phyloP scores from a whole-genome alignment of 2,113 vertebrate species.

The Echinops telfairi region DNA sequence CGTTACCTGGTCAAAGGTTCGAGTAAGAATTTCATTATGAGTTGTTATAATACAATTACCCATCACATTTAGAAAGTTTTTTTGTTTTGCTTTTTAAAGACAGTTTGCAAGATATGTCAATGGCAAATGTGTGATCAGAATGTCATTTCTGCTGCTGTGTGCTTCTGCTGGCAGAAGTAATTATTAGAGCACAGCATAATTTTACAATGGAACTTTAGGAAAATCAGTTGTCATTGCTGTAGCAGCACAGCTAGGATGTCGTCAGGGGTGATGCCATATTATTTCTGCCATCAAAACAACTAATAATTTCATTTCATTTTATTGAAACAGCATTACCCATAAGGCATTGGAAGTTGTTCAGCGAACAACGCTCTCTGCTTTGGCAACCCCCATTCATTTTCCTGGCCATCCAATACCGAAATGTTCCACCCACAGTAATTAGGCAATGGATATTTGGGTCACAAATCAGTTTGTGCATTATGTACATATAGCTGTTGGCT shows the following conservation, averaged over 20 bases:
- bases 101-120: not conserved
- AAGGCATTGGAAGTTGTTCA: not conserved
- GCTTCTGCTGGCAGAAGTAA: not conserved
- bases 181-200: not conserved
- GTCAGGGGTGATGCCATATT: not conserved
- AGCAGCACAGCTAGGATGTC: too few relatives aligned
- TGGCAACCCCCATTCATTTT: not conserved
- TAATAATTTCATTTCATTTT: not conserved
- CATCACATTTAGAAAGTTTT: too few relatives aligned
- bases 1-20: not conserved
- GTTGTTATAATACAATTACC: not conserved
- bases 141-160: not conserved
- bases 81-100: not conserved
- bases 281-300: not conserved
- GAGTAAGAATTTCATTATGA: not conserved
- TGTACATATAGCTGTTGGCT: too few relatives aligned
- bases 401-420: not conserved
- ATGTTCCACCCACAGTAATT: not conserved
- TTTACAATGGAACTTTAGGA: not conserved
- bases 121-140: not conserved
- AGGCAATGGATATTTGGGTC: not conserved
- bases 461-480: not conserved
- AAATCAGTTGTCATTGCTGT: not conserved
- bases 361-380: not conserved
- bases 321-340: not conserved